Conservation (phyloP, 2,797 vertebrate species). For the Coregonus suidteri region DNA sequence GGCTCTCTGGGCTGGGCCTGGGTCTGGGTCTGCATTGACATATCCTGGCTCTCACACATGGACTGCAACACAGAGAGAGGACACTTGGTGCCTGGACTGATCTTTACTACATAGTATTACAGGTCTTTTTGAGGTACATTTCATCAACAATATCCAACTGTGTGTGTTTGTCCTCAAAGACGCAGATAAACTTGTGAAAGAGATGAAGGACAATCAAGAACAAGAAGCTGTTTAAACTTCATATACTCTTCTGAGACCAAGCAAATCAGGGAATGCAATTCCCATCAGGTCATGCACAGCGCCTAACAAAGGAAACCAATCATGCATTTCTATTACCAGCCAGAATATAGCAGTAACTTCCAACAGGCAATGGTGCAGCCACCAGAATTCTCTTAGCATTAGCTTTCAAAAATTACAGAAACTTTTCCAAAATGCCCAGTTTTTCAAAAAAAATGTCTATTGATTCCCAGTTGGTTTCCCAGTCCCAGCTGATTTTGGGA, state of each 20-base stretch:
- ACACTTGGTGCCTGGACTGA: not conserved
- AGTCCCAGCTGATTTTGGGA: too few relatives aligned
- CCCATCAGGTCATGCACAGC: not conserved
- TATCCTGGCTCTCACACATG: conserved; percentile 86
- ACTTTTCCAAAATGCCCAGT: too few relatives aligned
- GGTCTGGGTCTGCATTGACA: conserved; percentile 80
- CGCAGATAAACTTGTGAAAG: not conserved
- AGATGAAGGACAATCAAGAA: not conserved
- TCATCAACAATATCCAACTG: too few relatives aligned
- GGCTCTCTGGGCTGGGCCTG: conserved; percentile 63
- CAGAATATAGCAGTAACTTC: not conserved
- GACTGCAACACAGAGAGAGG: conserved; percentile 73
- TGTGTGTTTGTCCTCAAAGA: not conserved
- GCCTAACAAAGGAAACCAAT: not conserved
- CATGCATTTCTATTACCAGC: not conserved
- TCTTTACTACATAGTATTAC: too few relatives aligned
- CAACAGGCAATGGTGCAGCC: not conserved
- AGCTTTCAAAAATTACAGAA: not conserved
- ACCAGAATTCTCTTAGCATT: not conserved
- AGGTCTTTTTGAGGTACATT: too few relatives aligned
- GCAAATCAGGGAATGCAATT: not conserved
- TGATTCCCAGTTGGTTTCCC: too few relatives aligned
- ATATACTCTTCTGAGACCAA: too few relatives aligned
- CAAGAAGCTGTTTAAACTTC: not conserved
- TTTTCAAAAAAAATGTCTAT: too few relatives aligned